Evolutionary conservation across 2,797 vertebrate species (phyloP).

Genomic region (Xiphophorus birchmanni): DNA sequence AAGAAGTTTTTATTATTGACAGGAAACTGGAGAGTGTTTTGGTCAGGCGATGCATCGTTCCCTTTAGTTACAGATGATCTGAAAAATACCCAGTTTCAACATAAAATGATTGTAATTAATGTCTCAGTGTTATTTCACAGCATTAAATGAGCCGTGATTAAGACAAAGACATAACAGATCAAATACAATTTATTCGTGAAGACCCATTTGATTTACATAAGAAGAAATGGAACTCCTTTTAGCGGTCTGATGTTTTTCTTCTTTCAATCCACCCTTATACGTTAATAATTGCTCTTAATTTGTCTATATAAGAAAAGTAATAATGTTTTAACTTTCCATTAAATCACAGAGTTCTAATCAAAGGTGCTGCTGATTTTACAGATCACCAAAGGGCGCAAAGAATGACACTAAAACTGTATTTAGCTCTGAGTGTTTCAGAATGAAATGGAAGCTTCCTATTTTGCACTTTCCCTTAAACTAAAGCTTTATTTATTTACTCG

Average conservation of each 20-base stretch:
- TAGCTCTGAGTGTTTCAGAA: not conserved
- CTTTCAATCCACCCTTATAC: conserved; percentile 2
- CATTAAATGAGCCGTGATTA: not conserved
- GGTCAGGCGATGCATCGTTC: too few species aligned
- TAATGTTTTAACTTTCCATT: conserved; percentile 58
- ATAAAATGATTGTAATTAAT: not conserved
- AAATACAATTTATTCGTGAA: not conserved
- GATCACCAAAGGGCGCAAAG: conserved; percentile 28
- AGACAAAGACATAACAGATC: not conserved
- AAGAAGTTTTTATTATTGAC: not conserved
- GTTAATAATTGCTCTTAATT: conserved; percentile 58
- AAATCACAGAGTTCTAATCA: conserved; percentile 40
- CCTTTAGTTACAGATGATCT: not conserved
- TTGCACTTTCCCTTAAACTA: not conserved
- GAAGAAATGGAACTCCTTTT: not conserved
- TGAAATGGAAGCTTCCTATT: not conserved
- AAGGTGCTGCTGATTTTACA: conserved; percentile 56
- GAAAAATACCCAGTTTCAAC: not conserved
- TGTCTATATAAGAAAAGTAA: conserved; percentile 56
- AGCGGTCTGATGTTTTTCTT: not conserved
- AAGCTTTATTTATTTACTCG: not conserved
- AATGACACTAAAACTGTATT: not conserved
- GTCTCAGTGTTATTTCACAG: not conserved
- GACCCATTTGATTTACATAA: not conserved
- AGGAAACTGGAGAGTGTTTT: not conserved